A percentile compares a stretch with the other conserved stretches of the same genome.
phyloP scores from a whole-genome alignment of 2,797 vertebrate species.

The Sebastes goodei region DNA sequence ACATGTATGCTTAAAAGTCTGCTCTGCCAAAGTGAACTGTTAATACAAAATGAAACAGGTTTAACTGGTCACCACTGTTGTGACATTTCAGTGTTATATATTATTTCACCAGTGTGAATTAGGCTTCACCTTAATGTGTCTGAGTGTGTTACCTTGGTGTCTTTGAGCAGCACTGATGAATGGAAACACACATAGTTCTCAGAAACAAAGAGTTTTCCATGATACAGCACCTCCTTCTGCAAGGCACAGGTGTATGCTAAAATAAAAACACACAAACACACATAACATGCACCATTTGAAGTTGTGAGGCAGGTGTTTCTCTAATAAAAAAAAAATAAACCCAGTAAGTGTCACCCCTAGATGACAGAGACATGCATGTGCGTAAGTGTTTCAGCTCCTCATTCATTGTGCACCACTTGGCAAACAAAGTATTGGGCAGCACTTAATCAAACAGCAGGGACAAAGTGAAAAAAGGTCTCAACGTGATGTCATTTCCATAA shows the following conservation, averaged over 20 bases:
- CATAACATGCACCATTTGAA: neutral
- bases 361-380: slow-evolving; percentile 9
- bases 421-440: neutral
- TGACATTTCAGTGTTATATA: neutral
- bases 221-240: slow-evolving; percentile 87
- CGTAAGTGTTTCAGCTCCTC: neutral
- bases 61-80: neutral
- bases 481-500: slow-evolving; percentile 23
- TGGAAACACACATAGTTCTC: slow-evolving; percentile 83
- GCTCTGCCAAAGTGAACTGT: neutral
- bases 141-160: slow-evolving; percentile 82
- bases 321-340: neutral
- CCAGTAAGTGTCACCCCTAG: neutral
- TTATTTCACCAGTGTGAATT: neutral
- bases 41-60: neutral
- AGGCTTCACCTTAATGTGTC: too few species aligned
- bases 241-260: slow-evolving; percentile 86
- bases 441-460: slow-evolving; percentile 22
- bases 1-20: neutral
- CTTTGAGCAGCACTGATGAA: slow-evolving; percentile 86
- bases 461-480: slow-evolving; percentile 19
- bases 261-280: neutral
- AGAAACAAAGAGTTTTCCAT: slow-evolving; percentile 86
- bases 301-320: neutral
- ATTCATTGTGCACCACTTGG: neutral